Percentiles rank a stretch among this genome's conserved stretches.
These are phyloP conservation scores for Tetranychus urticae DNA, from an alignment of 1,140 invertebrate species.

Conservation along the genomic window DNA sequence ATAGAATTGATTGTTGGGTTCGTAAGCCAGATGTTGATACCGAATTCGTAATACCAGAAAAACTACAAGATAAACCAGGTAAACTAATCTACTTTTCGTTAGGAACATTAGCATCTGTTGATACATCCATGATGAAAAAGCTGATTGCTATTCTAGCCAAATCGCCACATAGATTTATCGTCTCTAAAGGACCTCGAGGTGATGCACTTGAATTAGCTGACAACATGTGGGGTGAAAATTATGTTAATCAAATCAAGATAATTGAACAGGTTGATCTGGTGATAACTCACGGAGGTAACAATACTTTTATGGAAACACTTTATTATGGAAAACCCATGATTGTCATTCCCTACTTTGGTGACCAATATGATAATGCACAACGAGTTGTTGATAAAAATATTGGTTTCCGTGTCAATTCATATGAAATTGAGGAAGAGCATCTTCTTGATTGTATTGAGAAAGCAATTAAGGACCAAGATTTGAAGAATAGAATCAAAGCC, in stretches of 20 bases:
- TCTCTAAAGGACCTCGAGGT: not conserved
- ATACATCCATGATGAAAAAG: no score
- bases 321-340: slow-evolving; percentile 6
- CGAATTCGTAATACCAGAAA: not conserved
- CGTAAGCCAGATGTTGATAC: not conserved
- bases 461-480: not conserved
- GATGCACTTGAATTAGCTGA: not conserved
- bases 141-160: not conserved
- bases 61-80: not conserved
- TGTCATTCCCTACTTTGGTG: slow-evolving; percentile 6
- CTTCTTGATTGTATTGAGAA: slow-evolving; percentile 2
- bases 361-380: not conserved
- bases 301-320: slow-evolving; percentile 1
- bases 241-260: not conserved
- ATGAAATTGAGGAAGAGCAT: slow-evolving; percentile 2
- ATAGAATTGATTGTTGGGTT: no score
- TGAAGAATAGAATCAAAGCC: not conserved
- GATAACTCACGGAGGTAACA: not conserved
- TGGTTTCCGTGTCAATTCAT: slow-evolving; percentile 3
- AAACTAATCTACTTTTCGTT: not conserved
- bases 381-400: not conserved
- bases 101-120: not conserved
- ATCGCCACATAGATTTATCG: not conserved
- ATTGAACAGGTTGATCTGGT: not conserved
- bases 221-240: slow-evolving; percentile 3